phyloP scores from a whole-genome alignment of 2,888 invertebrate genomes.

The Amphipyra berbera region DNA sequence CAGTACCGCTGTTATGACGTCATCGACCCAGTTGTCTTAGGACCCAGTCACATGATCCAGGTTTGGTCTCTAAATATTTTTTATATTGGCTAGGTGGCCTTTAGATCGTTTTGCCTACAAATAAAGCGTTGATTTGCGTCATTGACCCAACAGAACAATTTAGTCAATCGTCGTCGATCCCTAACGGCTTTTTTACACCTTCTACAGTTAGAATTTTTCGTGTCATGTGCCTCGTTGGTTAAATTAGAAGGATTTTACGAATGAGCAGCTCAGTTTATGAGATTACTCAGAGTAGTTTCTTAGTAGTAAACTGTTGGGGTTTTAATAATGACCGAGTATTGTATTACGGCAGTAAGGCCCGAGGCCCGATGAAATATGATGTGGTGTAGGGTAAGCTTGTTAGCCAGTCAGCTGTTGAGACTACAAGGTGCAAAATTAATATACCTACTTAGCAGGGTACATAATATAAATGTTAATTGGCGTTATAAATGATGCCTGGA shows the following conservation, averaged over 20 bases:
- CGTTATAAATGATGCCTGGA: constrained; percentile 20
- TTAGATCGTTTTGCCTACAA: constrained; percentile 19
- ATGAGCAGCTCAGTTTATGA: constrained; percentile 40
- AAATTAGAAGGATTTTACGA: constrained; percentile 39
- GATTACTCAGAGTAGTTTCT: constrained; percentile 40
- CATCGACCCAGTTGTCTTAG: constrained; percentile 45
- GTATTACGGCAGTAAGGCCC: constrained; percentile 41
- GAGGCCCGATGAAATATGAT: constrained; percentile 42
- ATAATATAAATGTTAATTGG: constrained; percentile 26
- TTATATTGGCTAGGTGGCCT: background rate
- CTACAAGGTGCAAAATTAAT: constrained; percentile 51
- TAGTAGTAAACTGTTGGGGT: constrained; percentile 29
- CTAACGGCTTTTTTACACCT: constrained; percentile 42
- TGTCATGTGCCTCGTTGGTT: constrained; percentile 28
- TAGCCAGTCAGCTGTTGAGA: constrained; percentile 49
- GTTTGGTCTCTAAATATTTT: constrained; percentile 14
- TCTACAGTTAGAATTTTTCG: constrained; percentile 29
- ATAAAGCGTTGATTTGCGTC: constrained; percentile 13
- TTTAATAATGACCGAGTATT: constrained; percentile 43
- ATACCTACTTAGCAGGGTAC: constrained; percentile 7
- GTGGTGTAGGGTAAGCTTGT: constrained; percentile 43
- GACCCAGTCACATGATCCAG: constrained; percentile 8
- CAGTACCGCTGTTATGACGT: constrained; percentile 61
- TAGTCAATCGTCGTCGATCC: background rate
- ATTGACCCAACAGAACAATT: constrained; percentile 13